Evolutionary conservation across 2,797 vertebrate genomes (phyloP).

Genomic region (Ctenopoma multispine): DNA sequence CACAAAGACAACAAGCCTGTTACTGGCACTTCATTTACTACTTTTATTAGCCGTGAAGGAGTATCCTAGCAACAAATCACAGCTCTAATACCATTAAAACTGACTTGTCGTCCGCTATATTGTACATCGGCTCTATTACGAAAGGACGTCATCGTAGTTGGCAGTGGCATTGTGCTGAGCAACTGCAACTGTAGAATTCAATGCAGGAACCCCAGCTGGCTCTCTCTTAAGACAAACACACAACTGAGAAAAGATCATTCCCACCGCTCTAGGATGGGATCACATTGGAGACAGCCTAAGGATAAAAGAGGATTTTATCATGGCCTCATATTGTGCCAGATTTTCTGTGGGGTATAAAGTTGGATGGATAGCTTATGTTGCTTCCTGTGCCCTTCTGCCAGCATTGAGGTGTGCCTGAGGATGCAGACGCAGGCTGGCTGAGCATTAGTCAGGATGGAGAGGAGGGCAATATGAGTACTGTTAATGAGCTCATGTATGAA

Average conservation of each 20-base stretch:
- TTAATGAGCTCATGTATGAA: slow-evolving; percentile 84
- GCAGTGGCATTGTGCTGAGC: slow-evolving; percentile 40
- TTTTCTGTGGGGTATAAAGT: slow-evolving; percentile 66
- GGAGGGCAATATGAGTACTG: slow-evolving; percentile 64
- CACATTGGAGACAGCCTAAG: slow-evolving; percentile 55
- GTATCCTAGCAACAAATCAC: slow-evolving; percentile 74
- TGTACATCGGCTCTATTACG: slow-evolving; percentile 26
- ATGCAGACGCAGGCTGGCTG: slow-evolving; percentile 61
- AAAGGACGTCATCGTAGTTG: slow-evolving; percentile 49
- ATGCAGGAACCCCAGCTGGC: slow-evolving; percentile 56
- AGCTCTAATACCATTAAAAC: slow-evolving; percentile 58
- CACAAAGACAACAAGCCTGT: slow-evolving; percentile 42
- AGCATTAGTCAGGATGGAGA: slow-evolving; percentile 61
- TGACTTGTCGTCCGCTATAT: slow-evolving; percentile 47
- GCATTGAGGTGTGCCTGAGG: slow-evolving; percentile 68
- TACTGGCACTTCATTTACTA: slow-evolving; percentile 56
- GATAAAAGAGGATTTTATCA: slow-evolving; percentile 57
- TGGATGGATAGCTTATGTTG: slow-evolving; percentile 63
- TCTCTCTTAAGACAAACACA: slow-evolving; percentile 47
- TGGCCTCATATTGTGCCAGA: slow-evolving; percentile 56
- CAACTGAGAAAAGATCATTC: slow-evolving; percentile 43
- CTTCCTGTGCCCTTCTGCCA: slow-evolving; percentile 66
- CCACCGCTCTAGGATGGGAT: slow-evolving; percentile 44
- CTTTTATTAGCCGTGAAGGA: slow-evolving; percentile 41
- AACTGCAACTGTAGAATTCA: slow-evolving; percentile 37